A percentile compares a stretch with the other conserved stretches of the same genome.
These are phyloP conservation scores for Cephus cinctus DNA, from an alignment of 1,140 invertebrate species.

Conservation along the genomic window DNA sequence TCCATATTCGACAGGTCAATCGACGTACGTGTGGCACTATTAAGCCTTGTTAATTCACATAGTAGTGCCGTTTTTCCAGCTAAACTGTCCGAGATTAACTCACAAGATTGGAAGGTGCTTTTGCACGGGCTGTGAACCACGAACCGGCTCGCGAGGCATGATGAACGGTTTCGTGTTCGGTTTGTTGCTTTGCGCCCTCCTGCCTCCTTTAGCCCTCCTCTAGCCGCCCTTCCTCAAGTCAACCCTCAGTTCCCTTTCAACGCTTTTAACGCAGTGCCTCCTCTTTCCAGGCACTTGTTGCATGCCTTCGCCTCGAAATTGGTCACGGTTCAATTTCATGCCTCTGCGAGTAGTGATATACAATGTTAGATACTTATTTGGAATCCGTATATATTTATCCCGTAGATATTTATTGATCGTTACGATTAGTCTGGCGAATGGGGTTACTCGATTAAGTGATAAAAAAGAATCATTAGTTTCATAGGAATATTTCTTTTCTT, in stretches of 20 bases:
- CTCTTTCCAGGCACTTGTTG: conserved; percentile 36
- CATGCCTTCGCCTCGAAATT: conserved; percentile 20
- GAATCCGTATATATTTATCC: too few species aligned
- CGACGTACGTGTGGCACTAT: too few species aligned
- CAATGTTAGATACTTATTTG: too few species aligned
- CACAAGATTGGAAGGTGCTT: neutral
- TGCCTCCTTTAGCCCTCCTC: conserved; percentile 15
- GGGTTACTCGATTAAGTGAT: neutral
- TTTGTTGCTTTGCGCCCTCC: conserved; percentile 11
- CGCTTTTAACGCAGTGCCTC: conserved; percentile 28
- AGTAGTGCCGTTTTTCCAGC: neutral
- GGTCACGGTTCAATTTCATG: conserved; percentile 7
- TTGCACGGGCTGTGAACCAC: too few species aligned
- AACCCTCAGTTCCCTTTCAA: conserved; percentile 14
- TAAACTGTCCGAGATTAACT: conserved; percentile 1
- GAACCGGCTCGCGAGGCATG: conserved; percentile 7
- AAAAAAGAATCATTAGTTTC: neutral
- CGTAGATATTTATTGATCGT: too few species aligned
- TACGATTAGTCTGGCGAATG: neutral
- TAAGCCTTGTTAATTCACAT: too few species aligned
- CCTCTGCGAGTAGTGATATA: too few species aligned
- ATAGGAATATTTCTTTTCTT: too few species aligned
- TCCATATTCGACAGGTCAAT: too few species aligned
- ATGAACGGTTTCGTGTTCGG: conserved; percentile 17
- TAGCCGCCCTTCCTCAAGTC: conserved; percentile 9